Conservation (phyloP, 2,888 invertebrate genomes). For the Clostera curtula region DNA sequence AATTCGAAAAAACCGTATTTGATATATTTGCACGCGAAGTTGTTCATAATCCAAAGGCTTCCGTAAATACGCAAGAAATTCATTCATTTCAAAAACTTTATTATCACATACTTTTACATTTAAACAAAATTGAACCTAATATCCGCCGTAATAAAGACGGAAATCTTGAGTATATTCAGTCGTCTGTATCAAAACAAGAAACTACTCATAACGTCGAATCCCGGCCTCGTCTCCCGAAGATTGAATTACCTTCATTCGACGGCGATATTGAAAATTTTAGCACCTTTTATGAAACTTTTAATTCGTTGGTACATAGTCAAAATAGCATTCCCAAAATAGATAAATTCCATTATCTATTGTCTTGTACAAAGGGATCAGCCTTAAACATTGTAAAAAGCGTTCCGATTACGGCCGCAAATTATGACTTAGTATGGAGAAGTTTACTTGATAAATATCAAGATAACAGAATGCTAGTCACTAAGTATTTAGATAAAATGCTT, state of each 20-base stretch:
- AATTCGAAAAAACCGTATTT: too few species aligned
- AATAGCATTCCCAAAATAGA: slow-evolving; percentile 3
- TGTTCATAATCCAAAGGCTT: too few species aligned
- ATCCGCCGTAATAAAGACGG: too few species aligned
- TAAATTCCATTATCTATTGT: slow-evolving; percentile 8
- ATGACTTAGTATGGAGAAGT: slow-evolving; percentile 9
- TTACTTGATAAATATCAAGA: slow-evolving; percentile 13
- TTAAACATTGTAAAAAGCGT: slow-evolving; percentile 8
- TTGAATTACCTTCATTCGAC: background rate
- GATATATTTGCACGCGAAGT: too few species aligned
- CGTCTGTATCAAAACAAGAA: too few species aligned
- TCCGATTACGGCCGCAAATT: slow-evolving; percentile 3
- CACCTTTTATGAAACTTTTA: slow-evolving; percentile 13
- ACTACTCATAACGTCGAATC: too few species aligned
- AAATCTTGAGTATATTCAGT: too few species aligned
- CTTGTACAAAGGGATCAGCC: slow-evolving; percentile 6
- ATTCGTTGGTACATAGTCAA: slow-evolving; percentile 9
- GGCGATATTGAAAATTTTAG: slow-evolving; percentile 1
- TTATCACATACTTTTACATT: too few species aligned
- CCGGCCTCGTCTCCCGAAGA: background rate
- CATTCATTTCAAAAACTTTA: too few species aligned
- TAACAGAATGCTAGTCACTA: slow-evolving; percentile 1
- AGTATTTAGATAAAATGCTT: too few species aligned
- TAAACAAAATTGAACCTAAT: too few species aligned
- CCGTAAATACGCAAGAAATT: too few species aligned